A percentile compares a stretch with the other conserved stretches of the same genome.
Evolutionary conservation across 2,113 vertebrate species (phyloP).

Genomic region (Trinectes maculatus): DNA sequence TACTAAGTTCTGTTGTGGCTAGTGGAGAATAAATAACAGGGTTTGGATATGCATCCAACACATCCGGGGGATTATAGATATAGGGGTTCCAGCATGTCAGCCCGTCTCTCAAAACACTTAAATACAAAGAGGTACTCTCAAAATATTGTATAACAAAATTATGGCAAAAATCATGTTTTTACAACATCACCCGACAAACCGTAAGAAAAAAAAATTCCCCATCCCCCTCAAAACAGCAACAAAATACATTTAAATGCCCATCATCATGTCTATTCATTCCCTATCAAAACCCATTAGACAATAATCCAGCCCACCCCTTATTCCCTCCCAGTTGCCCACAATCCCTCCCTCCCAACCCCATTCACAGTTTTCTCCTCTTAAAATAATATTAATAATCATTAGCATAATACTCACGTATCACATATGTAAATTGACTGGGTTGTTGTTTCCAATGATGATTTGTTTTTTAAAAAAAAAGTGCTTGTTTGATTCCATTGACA

Average conservation of each 20-base stretch:
- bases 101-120: slow-evolving; percentile 75
- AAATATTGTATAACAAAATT: slow-evolving; percentile 77
- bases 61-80: slow-evolving; percentile 39
- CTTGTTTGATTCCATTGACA: slow-evolving; percentile 82
- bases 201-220: slow-evolving; percentile 26
- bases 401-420: slow-evolving; percentile 68
- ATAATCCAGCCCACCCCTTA: slow-evolving; percentile 12
- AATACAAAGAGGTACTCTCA: slow-evolving; percentile 81
- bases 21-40: slow-evolving; percentile 77
- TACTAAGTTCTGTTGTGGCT: slow-evolving; percentile 52
- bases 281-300: slow-evolving; percentile 45
- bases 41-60: slow-evolving; percentile 57
- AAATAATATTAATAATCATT: slow-evolving; percentile 70
- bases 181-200: slow-evolving; percentile 71
- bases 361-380: slow-evolving; percentile 84
- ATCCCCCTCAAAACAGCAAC: slow-evolving; percentile 41
- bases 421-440: slow-evolving; percentile 69
- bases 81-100: slow-evolving; percentile 75
- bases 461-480: slow-evolving; percentile 76
- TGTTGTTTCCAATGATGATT: slow-evolving; percentile 76
- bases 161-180: slow-evolving; percentile 74
- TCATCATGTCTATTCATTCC: slow-evolving; percentile 55
- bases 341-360: slow-evolving; percentile 34
- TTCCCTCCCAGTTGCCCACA: slow-evolving; percentile 14
- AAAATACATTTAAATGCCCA: slow-evolving; percentile 74